These are phyloP conservation scores for Nothoprocta pentlandii DNA, from an alignment of 2,113 vertebrate genomes.

Conservation along the genomic window DNA sequence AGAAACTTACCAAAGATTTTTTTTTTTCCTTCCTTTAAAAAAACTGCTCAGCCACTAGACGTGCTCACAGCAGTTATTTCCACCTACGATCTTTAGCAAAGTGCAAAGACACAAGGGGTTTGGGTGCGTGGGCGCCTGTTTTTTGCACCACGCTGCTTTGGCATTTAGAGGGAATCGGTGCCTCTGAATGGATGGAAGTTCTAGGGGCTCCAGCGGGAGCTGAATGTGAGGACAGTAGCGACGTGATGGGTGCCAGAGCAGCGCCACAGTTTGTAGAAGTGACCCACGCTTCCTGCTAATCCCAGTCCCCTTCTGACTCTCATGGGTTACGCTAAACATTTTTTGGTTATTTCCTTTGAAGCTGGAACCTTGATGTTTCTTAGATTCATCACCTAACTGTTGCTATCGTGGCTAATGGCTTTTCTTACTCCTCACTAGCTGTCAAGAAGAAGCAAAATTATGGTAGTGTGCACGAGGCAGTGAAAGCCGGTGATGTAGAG, in stretches of 20 bases:
- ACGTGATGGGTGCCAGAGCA: neutral
- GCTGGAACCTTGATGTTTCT: neutral
- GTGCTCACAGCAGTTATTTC: neutral
- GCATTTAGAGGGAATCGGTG: neutral
- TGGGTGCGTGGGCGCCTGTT: neutral
- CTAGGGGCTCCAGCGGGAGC: neutral
- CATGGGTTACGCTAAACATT: neutral
- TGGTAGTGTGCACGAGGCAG: conserved; percentile 76
- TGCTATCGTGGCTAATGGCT: neutral
- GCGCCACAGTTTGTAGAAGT: neutral
- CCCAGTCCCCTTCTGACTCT: neutral
- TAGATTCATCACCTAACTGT: conserved; percentile 1
- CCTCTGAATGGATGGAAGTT: neutral
- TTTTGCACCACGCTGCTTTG: neutral
- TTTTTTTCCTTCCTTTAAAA: neutral
- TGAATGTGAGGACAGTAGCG: neutral
- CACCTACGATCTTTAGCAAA: neutral
- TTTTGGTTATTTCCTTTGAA: neutral
- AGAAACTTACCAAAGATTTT: neutral
- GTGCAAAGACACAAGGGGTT: neutral
- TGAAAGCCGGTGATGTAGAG: conserved; percentile 78
- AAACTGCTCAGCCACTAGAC: neutral
- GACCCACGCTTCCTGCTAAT: neutral
- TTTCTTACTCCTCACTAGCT: conserved; percentile 59
- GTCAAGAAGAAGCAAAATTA: conserved; percentile 60